Evolutionary conservation across 1,140 invertebrate species (phyloP).

Genomic region (Danaus melanippus): DNA sequence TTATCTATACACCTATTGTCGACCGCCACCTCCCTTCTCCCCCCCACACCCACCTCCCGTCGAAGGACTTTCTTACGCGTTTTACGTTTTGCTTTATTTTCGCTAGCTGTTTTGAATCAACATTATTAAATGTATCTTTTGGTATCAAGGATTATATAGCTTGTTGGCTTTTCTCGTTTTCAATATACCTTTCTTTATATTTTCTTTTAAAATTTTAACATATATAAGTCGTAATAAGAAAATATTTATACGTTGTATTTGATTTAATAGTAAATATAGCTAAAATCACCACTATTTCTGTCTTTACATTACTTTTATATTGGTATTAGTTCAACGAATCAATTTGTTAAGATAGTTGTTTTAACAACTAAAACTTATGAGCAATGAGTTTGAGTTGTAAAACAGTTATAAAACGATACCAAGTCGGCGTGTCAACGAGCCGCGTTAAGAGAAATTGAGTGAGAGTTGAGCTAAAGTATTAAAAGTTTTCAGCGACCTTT

Average conservation of each 20-base stretch:
- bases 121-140: constrained; percentile 15
- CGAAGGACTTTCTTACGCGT: constrained; percentile 64
- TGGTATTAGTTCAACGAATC: no score
- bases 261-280: no score
- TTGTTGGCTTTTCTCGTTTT: no score
- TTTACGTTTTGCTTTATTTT: constrained; percentile 64
- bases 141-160: no score
- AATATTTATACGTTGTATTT: no score
- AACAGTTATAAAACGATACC: constrained; percentile 48
- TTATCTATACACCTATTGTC: constrained; percentile 71
- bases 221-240: no score
- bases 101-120: constrained; percentile 24
- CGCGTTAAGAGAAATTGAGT: constrained; percentile 65
- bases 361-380: no score
- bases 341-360: no score
- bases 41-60: constrained; percentile 28
- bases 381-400: constrained; percentile 18
- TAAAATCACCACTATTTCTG: no score
- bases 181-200: no score
- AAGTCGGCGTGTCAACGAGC: constrained; percentile 52
- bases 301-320: no score
- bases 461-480: constrained; percentile 70
- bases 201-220: no score
- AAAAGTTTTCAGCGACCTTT: constrained; percentile 69
- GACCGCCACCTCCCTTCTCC: constrained; percentile 35